Conservation (phyloP, 2,888 invertebrate genomes). For the Papilio gigon region DNA sequence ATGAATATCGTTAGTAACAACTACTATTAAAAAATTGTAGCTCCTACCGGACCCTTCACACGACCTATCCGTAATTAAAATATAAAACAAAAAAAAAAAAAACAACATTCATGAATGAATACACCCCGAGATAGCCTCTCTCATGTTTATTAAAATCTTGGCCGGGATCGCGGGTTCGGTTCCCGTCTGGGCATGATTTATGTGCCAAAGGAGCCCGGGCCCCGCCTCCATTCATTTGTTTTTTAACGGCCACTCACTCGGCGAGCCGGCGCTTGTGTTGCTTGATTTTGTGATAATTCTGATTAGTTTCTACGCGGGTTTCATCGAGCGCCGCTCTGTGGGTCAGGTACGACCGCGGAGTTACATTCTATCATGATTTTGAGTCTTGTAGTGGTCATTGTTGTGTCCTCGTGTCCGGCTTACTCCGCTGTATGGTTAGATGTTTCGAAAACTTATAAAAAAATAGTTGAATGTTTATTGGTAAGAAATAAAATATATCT, state of each 20-base stretch:
- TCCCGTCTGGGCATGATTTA: constrained; percentile 73
- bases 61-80: constrained; percentile 76
- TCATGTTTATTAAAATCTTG: constrained; percentile 80
- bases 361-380: constrained; percentile 44
- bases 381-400: constrained; percentile 31
- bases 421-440: no score
- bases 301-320: constrained; percentile 79
- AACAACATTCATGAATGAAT: constrained; percentile 74
- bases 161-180: constrained; percentile 63
- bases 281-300: constrained; percentile 72
- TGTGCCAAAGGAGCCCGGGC: constrained; percentile 64
- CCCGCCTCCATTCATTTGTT: constrained; percentile 79
- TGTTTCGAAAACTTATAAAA: no score
- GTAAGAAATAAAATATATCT: no score
- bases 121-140: constrained; percentile 65
- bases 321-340: constrained; percentile 60
- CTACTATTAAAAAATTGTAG: constrained; percentile 36
- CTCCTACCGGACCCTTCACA: constrained; percentile 62
- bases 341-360: constrained; percentile 46
- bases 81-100: constrained; percentile 63
- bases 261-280: constrained; percentile 58
- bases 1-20: constrained; percentile 28
- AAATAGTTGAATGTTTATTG: no score
- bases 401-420: not conserved
- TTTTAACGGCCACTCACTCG: constrained; percentile 59